These are phyloP conservation scores for Aphidius ervi DNA, from an alignment of 1,140 invertebrate species.

Conservation along the genomic window DNA sequence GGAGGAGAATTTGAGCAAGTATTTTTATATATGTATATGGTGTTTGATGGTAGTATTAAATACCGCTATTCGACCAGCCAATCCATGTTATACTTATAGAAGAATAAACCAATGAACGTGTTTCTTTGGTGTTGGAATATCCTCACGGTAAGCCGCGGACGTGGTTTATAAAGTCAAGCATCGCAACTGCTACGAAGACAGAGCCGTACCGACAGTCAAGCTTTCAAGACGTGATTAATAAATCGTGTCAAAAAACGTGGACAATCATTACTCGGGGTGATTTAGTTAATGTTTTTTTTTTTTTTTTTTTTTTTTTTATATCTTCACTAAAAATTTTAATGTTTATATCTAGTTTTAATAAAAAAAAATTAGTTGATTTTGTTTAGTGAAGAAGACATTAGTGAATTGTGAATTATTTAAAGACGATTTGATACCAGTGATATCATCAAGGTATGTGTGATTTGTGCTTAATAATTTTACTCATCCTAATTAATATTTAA, in stretches of 20 bases:
- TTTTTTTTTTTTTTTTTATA: not conserved
- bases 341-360: constrained; percentile 2
- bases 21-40: no score
- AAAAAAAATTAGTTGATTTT: not conserved
- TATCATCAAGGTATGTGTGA: constrained; percentile 34
- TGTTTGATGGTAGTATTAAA: constrained; percentile 18
- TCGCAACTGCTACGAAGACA: constrained; percentile 46
- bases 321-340: not conserved
- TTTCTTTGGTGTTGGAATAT: constrained; percentile 32
- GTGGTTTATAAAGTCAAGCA: constrained; percentile 52
- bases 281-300: constrained; percentile 19
- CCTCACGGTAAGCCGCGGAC: constrained; percentile 31
- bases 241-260: no score
- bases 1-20: not conserved
- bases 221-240: constrained; percentile 37
- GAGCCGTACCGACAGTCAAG: constrained; percentile 50
- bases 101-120: constrained; percentile 36
- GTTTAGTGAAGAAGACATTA: not conserved
- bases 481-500: not conserved
- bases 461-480: constrained; percentile 3
- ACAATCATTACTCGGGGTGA: constrained; percentile 6
- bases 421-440: constrained; percentile 27
- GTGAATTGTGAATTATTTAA: constrained; percentile 1
- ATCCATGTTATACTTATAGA: constrained; percentile 28
- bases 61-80: constrained; percentile 28